Evolutionary conservation across 2,797 vertebrate species (phyloP).

Genomic region (Serranus cabrilla): DNA sequence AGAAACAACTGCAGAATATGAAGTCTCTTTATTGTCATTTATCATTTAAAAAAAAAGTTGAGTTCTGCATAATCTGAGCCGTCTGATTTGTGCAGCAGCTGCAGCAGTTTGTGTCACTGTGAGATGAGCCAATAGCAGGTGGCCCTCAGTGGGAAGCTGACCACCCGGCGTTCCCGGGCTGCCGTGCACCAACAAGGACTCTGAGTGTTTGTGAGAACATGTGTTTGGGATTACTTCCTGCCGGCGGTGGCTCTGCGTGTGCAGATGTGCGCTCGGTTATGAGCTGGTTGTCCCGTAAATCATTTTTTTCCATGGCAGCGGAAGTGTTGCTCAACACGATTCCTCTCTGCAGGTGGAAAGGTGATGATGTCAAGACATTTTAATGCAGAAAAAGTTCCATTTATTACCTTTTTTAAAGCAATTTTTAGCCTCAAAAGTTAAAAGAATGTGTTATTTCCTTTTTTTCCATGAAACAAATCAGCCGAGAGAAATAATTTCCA

Average conservation of each 20-base stretch:
- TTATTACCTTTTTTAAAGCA: not conserved
- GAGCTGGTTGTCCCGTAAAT: slow-evolving; percentile 7
- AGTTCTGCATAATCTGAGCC: not conserved
- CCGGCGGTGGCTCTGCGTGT: not conserved
- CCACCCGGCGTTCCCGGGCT: slow-evolving; percentile 39
- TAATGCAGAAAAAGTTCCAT: too few species aligned
- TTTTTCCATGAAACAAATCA: not conserved
- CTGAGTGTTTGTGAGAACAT: slow-evolving; percentile 43
- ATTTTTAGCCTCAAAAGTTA: not conserved
- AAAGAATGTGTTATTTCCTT: not conserved
- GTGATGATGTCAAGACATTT: too few species aligned
- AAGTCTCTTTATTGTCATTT: slow-evolving; percentile 4
- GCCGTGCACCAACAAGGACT: not conserved
- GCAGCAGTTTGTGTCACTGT: slow-evolving; percentile 50
- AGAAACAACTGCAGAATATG: not conserved
- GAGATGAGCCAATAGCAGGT: slow-evolving; percentile 65
- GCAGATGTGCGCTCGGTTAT: slow-evolving; percentile 41
- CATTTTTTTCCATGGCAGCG: not conserved
- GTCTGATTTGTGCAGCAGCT: slow-evolving; percentile 56
- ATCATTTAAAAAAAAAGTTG: not conserved
- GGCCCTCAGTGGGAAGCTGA: slow-evolving; percentile 57
- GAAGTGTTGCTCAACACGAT: not conserved
- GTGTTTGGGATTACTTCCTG: slow-evolving; percentile 35
- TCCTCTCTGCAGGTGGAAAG: slow-evolving; percentile 23
- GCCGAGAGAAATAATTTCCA: too few species aligned